Percentiles rank a stretch among this genome's conserved stretches.
These are phyloP conservation scores for Saccostrea cuccullata DNA, from an alignment of 1,140 invertebrate species.

Conservation along the genomic window DNA sequence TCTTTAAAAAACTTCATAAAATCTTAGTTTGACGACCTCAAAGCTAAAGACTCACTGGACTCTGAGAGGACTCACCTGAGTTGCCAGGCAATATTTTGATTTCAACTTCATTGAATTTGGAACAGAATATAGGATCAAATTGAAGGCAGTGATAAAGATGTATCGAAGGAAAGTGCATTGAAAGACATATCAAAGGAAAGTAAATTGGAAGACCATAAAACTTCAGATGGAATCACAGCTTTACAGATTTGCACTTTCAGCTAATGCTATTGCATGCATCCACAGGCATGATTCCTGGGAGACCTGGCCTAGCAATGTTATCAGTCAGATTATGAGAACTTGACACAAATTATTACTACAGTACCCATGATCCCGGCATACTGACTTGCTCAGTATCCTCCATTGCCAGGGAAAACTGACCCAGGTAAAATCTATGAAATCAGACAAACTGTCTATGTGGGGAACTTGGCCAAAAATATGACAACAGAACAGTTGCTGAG, in stretches of 20 bases:
- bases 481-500: constrained; percentile 82
- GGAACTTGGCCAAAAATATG: constrained; percentile 85
- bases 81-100: too few relatives aligned
- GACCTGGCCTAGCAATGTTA: constrained; percentile 85
- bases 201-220: constrained; percentile 80
- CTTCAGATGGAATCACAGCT: constrained; percentile 96
- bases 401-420: constrained; percentile 93
- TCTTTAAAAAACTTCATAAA: too few relatives aligned
- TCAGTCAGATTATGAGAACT: constrained; percentile 90
- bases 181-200: too few relatives aligned
- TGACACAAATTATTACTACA: constrained; percentile 91
- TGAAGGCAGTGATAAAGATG: too few relatives aligned
- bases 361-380: constrained; percentile 91
- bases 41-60: too few relatives aligned
- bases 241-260: constrained; percentile 92
- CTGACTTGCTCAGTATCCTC: constrained; percentile 95
- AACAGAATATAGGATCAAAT: too few relatives aligned
- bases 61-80: too few relatives aligned
- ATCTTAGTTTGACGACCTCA: too few relatives aligned
- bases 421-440: constrained; percentile 97
- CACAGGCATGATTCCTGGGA: constrained; percentile 79
- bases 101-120: too few relatives aligned
- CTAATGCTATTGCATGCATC: constrained; percentile 80
- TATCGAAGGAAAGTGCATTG: too few relatives aligned
- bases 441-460: constrained; percentile 90